Base-by-base conservation (phyloP, 2,113 vertebrate genomes). In the Chinchilla lanigera region DNA sequence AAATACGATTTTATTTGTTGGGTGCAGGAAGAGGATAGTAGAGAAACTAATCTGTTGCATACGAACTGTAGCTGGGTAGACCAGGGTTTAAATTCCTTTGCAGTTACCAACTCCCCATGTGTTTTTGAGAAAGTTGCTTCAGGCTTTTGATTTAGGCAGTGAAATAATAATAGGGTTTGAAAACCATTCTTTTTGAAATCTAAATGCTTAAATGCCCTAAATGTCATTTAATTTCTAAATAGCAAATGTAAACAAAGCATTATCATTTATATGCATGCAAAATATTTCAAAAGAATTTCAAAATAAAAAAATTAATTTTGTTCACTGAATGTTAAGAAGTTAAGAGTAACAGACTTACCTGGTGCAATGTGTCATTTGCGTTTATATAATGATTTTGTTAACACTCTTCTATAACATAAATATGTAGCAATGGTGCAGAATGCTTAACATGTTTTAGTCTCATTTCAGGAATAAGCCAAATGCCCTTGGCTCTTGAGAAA, bases 161-260 rank as follows among this genome's bases (percentile, higher is more conserved):
- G 69, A 73, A 73, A 41, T 24, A 73, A 73, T 73, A 73, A 24
- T 41, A 75, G 22, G 22, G 85, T 94, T 92, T 86, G 12, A 86
- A 86, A 67, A 52, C n/a, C 54, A 9, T 73, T 73, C 20, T 54
- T 94, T 95, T 69, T 80, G 14, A 90, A 71, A 50, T 84, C 19
- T 58, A 84, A 95, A 56, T 58, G 4, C 56, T 33, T 82, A 69
- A 67, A 58, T 80, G 44, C 38, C 92, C 20, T 82, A 96, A 87
- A 54, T 86, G 0, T 65, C 6, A 56, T 86, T 89, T 96, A 61
- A 96, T 82, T 96, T 93, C 19, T 95, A 87, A 95, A 44, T 89
- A 86, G 87, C 2, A 96, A 90, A 63, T 61, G 80, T 41, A 54
- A 88, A 60, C 4, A 73, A 91, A 73, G 0, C 9, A 75, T 35